Evolutionary conservation across 1,140 invertebrate species (phyloP), one percentile per base, ranked within the genome.

Genomic region (Polypedilum vanderplanki): DNA sequence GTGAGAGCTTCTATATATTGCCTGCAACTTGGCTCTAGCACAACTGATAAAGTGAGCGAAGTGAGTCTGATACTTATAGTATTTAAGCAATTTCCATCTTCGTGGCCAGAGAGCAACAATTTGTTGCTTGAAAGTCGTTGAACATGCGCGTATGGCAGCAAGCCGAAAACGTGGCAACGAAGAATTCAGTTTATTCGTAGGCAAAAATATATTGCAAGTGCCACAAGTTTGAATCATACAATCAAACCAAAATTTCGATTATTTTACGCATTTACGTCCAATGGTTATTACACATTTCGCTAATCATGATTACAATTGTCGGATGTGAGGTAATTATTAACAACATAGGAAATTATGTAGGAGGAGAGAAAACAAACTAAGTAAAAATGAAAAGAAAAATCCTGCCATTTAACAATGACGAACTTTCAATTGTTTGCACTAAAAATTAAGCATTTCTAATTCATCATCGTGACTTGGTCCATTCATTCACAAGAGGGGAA

Each of bases 211-310:
- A n/a, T n/a, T n/a, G n/a, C n/a, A 5, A 33, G 5, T 33, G 24
- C 24, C 24, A 33, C 24, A 33, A 33, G 5, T 33, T 33, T 33
- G 2, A 33, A 33, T 33, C 24, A n/a, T n/a, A n/a, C n/a, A n/a
- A n/a, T n/a, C n/a, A n/a, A n/a, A n/a, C n/a, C n/a, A 5, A 57
- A 57, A 46, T 46, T 12, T 9, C 41, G 15, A 46, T 46, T 57
- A n/a, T 57, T 57, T 57, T 12, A n/a, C 46, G n/a, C 46, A 57
- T 57, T 57, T n/a, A 57, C 46, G n/a, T 57, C 46, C 46, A 57
- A 57, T 57, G 46, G 46, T n/a, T 57, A 57, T 57, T 57, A 57
- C 46, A 57, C n/a, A 57, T 57, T 57, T 57, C n/a, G n/a, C 46
- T 57, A 57, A 57, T 57, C 46, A 57, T 12, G n/a, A 3, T 33